Percentiles rank a stretch among this genome's conserved stretches.
Evolutionary conservation across 2,888 invertebrate species (phyloP).

Genomic region (Geophilus truncorum): DNA sequence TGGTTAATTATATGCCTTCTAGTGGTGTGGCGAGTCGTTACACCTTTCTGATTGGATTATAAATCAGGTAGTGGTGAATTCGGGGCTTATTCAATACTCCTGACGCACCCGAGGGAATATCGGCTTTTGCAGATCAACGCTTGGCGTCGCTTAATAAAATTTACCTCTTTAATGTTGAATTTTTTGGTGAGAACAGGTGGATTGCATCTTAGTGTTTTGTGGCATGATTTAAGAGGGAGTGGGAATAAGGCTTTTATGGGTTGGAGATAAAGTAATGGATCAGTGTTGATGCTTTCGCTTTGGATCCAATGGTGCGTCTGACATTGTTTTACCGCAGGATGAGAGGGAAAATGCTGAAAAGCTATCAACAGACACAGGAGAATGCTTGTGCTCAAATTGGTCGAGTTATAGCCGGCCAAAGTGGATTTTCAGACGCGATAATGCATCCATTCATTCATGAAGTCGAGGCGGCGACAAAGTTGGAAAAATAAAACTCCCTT

Average conservation of each 20-base stretch:
- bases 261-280: background rate
- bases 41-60: conserved; percentile 5
- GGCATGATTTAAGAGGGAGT: background rate
- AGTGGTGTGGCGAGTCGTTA: background rate
- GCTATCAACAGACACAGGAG: background rate
- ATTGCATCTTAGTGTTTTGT: background rate
- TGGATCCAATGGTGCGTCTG: background rate
- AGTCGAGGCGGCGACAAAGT: too few species aligned
- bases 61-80: background rate
- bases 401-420: background rate
- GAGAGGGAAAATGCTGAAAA: background rate
- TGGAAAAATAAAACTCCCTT: too few species aligned
- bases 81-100: background rate
- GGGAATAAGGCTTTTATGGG: background rate
- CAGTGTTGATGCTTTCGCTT: background rate
- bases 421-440: background rate
- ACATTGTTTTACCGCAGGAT: background rate
- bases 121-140: background rate
- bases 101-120: background rate
- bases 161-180: too few species aligned
- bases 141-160: background rate
- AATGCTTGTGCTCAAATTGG: background rate
- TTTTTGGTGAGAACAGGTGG: background rate
- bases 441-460: background rate
- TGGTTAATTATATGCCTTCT: conserved; percentile 2